Evolutionary conservation across 2,888 invertebrate genomes (phyloP), one percentile per base, ranked within the genome.

Genomic region (Ryuthela nishihirai): DNA sequence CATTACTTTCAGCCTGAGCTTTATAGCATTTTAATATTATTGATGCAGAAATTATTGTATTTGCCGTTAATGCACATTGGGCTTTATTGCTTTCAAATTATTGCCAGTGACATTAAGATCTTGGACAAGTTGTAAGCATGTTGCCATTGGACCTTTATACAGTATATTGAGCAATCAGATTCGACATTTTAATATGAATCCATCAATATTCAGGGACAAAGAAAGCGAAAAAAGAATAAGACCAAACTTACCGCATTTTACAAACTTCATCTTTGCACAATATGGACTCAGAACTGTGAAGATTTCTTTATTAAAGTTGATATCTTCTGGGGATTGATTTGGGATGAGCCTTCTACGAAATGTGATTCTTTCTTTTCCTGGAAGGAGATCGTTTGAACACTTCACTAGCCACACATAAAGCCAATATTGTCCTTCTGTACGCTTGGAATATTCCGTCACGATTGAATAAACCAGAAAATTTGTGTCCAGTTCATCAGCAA

Each of bases 401-500:
- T 32, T 21, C 1, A 46, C 46, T 9, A 46, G 10, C 46, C 46
- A 46, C 4, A 35, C 24, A 18, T 46, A 46, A 2, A 46, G 17
- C 46, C 35, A 36, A n/a, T n/a, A 20, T 18, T 36, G 23, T 12
- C 9, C 5, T n/a, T 29, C 17, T 12, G 17, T 18, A 7, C 6
- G 9, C 9, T 36, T 20, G 2, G n/a, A 18, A 17, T 36, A 36
- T 9, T 36, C 36, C 18, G 35, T 35, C 4, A 46, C 39, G 18
- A 49, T 23, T 15, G 49, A 49, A 23, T 49, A 49, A 1, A 41
- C 40, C 35, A 49, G 17, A 32, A 49, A 41, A 18, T 21, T 49
- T 7, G 40, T 34, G 7, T 49, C 29, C 15, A 49, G 26, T n/a
- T 15, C 26, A 10, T 49, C 46, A n/a, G 46, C 36, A 2, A 24